A percentile compares a stretch with the other conserved stretches of the same genome.
phyloP scores from a whole-genome alignment of 2,888 invertebrate species.

The Hyles lineata region DNA sequence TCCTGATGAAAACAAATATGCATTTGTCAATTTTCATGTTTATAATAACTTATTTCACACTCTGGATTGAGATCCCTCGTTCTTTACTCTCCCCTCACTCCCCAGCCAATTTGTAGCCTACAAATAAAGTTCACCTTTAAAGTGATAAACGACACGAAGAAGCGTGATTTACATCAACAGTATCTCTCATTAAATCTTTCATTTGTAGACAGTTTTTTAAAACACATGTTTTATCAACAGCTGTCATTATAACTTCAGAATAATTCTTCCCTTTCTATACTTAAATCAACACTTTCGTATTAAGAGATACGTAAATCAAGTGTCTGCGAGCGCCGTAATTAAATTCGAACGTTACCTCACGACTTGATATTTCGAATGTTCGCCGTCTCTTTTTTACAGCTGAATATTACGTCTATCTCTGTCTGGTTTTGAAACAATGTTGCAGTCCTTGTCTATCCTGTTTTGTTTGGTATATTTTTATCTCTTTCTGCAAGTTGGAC shows the following conservation, averaged over 20 bases:
- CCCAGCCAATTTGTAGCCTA: constrained; percentile 27
- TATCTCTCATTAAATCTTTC: constrained; percentile 40
- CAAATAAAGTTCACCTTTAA: constrained; percentile 39
- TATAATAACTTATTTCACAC: background rate
- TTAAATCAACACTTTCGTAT: constrained; percentile 76
- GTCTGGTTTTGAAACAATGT: constrained; percentile 18
- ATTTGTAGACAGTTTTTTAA: constrained; percentile 43
- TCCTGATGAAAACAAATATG: no score
- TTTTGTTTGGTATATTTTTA: background rate
- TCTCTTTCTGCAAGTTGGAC: background rate
- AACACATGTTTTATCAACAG: constrained; percentile 31
- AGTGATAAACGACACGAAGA: constrained; percentile 35
- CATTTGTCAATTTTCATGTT: background rate
- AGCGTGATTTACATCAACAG: constrained; percentile 34
- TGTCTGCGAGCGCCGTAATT: constrained; percentile 70
- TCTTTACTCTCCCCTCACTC: background rate
- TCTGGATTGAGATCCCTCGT: background rate
- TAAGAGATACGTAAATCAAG: constrained; percentile 71
- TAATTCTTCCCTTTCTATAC: constrained; percentile 52
- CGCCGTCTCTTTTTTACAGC: constrained; percentile 38
- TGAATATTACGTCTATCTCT: background rate
- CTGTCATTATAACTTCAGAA: constrained; percentile 36
- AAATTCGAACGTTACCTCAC: constrained; percentile 62
- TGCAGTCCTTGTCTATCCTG: background rate
- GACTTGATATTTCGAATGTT: constrained; percentile 37